Base-by-base conservation (phyloP, 2,113 vertebrate species). In the Pseudopipra pipra region DNA sequence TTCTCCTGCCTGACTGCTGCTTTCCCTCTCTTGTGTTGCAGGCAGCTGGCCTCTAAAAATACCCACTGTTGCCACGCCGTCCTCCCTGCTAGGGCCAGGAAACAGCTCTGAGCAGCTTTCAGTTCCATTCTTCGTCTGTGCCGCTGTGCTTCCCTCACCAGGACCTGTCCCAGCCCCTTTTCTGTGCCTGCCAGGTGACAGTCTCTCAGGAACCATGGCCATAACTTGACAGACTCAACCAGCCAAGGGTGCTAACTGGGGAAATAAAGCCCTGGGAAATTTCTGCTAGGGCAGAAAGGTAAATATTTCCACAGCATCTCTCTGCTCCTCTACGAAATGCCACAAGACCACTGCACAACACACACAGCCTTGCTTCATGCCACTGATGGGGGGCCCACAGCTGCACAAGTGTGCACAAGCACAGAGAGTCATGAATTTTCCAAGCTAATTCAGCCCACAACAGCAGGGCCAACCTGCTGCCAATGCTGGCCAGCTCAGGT, bases 41-140 rank as follows among this genome's bases (percentile, higher is more conserved):
- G 90, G 92, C 95, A 96, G 95, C 95, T 95, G 92, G 94, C 93
- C 95, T 96, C 95, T 96, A 96, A 96, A 96, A 96, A 96, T 94
- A 96, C 89, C 59, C 85, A 3, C 90, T 93, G 90, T 93, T 94
- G 93, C 87, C 93, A 90, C 1, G 72, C 87, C 0, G 61, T 56
- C 75, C 81, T 94, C 88, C 59, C 67, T 92, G 93, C 72, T 17
- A 77, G 85, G 92, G 93, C 92, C 92, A 90, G 85, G 58, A 88
- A 93, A 75, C 68, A 63, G 85, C 78, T 78, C 74, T 58, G 67
- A 92, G 81, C 25, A 4, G 81, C 90, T 67, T 87, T 71, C 61
- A 35, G 79, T 52, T 94, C 92, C 62, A 43, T 67, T 81, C 72
- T 77, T 90, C 63, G 49, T 75, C 47, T 31, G 37, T 1, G 3